Evolutionary conservation across 2,888 invertebrate genomes (phyloP).

Genomic region (Osedax frankpressi): DNA sequence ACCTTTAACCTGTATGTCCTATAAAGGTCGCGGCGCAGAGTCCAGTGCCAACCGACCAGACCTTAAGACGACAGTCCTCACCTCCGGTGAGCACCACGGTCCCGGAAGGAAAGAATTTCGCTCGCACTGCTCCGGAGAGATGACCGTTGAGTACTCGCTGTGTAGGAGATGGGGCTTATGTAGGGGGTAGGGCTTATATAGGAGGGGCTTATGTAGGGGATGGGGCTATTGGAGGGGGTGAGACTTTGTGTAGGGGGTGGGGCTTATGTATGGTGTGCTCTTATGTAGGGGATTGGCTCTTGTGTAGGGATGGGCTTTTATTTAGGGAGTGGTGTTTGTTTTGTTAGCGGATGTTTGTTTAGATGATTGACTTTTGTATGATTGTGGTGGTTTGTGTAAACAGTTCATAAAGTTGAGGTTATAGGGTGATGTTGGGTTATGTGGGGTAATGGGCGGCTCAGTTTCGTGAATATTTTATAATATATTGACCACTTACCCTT

Average conservation of each 20-base stretch:
- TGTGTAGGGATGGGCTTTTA: too few species aligned
- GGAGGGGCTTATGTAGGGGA: too few species aligned
- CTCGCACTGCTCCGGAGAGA: not conserved
- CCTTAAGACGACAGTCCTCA: conserved; percentile 57
- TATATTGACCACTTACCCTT: not conserved
- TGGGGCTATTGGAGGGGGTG: too few species aligned
- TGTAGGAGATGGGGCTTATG: not conserved
- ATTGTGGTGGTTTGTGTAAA: too few species aligned
- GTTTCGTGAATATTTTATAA: not conserved
- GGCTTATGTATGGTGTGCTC: too few species aligned
- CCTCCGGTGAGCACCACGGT: conserved; percentile 58
- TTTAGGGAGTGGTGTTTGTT: too few species aligned
- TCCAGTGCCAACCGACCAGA: conserved; percentile 61
- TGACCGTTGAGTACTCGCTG: not conserved
- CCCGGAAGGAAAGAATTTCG: conserved; percentile 58
- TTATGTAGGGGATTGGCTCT: too few species aligned
- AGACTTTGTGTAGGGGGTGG: too few species aligned
- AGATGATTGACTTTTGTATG: too few species aligned
- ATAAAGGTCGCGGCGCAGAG: conserved; percentile 56
- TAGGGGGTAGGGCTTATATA: too few species aligned
- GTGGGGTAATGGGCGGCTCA: not conserved
- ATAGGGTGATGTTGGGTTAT: not conserved
- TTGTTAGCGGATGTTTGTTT: too few species aligned
- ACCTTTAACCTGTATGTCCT: conserved; percentile 56
- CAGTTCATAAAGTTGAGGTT: too few species aligned